Percentiles rank a stretch among this genome's conserved stretches.
These are phyloP conservation scores for Periophthalmus magnuspinnatus DNA, from an alignment of 2,797 vertebrate genomes.

Conservation along the genomic window DNA sequence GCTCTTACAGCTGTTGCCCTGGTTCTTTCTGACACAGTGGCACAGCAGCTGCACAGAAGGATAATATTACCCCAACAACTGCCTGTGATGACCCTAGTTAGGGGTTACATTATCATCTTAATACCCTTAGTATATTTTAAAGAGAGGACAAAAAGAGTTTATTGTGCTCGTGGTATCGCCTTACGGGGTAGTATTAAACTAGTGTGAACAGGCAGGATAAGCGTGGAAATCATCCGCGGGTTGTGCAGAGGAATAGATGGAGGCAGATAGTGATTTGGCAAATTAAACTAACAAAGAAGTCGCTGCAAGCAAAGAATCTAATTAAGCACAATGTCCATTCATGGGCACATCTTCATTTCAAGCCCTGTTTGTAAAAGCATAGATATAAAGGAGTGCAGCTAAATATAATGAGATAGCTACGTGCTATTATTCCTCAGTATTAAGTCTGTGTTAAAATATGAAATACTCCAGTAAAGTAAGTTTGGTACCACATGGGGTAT, in stretches of 20 bases:
- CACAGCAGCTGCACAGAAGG: conserved; percentile 71
- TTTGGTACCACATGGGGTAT: not conserved
- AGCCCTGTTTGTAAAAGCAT: conserved; percentile 34
- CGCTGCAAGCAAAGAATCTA: conserved; percentile 52
- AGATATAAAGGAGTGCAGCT: conserved; percentile 20
- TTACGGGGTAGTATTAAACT: conserved; percentile 3
- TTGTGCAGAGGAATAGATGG: conserved; percentile 21
- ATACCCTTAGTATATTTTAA: conserved; percentile 19
- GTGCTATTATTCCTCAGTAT: not conserved
- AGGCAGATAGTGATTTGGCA: conserved; percentile 36
- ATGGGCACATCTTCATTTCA: conserved; percentile 49
- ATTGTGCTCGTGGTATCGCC: not conserved
- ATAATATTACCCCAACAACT: conserved; percentile 73
- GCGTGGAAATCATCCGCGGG: conserved; percentile 13
- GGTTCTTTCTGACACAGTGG: conserved; percentile 56
- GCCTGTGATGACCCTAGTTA: conserved; percentile 41
- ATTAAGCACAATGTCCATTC: conserved; percentile 51
- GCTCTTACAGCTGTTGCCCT: conserved; percentile 69
- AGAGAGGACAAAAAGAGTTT: conserved; percentile 4
- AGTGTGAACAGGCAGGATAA: conserved; percentile 10
- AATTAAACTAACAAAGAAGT: conserved; percentile 46
- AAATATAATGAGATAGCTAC: conserved; percentile 26
- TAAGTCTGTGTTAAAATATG: not conserved
- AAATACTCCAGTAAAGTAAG: not conserved
- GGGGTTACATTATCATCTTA: conserved; percentile 29